Evolutionary conservation across 1,140 invertebrate species (phyloP).

Genomic region (Drosophila neocordata): DNA sequence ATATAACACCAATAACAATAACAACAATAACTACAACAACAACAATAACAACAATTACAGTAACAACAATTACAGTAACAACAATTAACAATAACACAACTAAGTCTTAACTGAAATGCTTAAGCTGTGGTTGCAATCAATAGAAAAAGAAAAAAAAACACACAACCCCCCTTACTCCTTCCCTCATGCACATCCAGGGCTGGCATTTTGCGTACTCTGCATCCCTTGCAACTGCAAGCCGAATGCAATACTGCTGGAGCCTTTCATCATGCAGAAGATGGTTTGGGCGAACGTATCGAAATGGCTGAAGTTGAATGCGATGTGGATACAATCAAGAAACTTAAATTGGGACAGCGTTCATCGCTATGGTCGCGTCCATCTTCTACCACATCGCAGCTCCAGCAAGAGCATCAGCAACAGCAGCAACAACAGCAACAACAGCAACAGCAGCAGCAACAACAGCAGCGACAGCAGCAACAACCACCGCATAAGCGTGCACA

Average conservation of each 20-base stretch:
- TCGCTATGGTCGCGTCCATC: conserved; percentile 88
- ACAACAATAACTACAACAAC: conserved; percentile 37
- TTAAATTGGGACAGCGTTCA: conserved; percentile 88
- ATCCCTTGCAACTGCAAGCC: conserved; percentile 84
- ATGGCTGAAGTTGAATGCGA: conserved; percentile 89
- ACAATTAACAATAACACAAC: conserved; percentile 54
- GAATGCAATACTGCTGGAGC: conserved; percentile 67
- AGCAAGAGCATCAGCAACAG: conserved; percentile 78
- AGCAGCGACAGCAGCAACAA: conserved; percentile 75
- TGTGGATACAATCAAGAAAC: conserved; percentile 89
- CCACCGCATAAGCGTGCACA: conserved; percentile 67
- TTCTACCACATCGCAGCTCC: conserved; percentile 84
- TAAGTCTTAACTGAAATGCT: conserved; percentile 72
- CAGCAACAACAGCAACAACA: conserved; percentile 42
- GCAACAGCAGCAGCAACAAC: conserved; percentile 60
- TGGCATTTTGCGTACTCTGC: conserved; percentile 85
- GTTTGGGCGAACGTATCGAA: conserved; percentile 83
- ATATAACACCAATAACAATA: conserved; percentile 35
- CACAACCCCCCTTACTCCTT: conserved; percentile 46
- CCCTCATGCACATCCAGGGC: conserved; percentile 82
- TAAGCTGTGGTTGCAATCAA: conserved; percentile 67
- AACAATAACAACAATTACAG: conserved; percentile 35
- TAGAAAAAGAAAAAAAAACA: no score
- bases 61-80: conserved; percentile 35
- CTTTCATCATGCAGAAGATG: conserved; percentile 81